Base-by-base conservation (phyloP, 1,140 invertebrate species). In the Drosophila burlai region DNA sequence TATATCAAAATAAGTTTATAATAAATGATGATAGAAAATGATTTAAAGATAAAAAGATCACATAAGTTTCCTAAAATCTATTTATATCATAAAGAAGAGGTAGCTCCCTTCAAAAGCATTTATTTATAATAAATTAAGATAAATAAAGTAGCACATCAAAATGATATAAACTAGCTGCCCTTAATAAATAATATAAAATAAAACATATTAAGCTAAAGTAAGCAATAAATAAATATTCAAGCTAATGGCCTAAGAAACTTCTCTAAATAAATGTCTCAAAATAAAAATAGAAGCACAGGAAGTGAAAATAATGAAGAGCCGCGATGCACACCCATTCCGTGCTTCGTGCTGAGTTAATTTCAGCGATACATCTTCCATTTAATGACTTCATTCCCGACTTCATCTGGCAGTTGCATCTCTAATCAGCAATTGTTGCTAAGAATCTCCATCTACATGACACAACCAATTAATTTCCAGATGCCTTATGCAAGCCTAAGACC, bases 381-480 rank as follows among this genome's bases (percentile, higher is more conserved):
- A 74, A 74, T 74, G 71, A 74, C 71, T 74, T 74, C 67, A 74
- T 74, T 74, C 24, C 21, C 49, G 16, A 21, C 58, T 65, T 67
- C 45, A 73, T 74, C 68, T 72, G 10, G n/a, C 54, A 50, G 68
- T 47, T 59, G 46, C 54, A 73, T 73, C 69, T 73, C 67, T 74
- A 73, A 74, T 74, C 71, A 73, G 71, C 71, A 74, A 73, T 74
- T 74, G 71, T 74, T 50, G 71, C 21, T 74, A 61, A 73, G 55
- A 74, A 74, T 74, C 68, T 74, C 46, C 71, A 13, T 38, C 29
- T 65, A 79, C 83, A 77, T 89, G 83, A 79, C 83, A 83, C 83
- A 66, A 83, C 76, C 83, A 86, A 86, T 86, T 86, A 86, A 86
- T 83, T 89, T 79, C 78, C 76, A 68, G 59, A 59, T 83, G 83